phyloP scores from a whole-genome alignment of 2,797 vertebrate species.

The Phataginus tetradactyla region DNA sequence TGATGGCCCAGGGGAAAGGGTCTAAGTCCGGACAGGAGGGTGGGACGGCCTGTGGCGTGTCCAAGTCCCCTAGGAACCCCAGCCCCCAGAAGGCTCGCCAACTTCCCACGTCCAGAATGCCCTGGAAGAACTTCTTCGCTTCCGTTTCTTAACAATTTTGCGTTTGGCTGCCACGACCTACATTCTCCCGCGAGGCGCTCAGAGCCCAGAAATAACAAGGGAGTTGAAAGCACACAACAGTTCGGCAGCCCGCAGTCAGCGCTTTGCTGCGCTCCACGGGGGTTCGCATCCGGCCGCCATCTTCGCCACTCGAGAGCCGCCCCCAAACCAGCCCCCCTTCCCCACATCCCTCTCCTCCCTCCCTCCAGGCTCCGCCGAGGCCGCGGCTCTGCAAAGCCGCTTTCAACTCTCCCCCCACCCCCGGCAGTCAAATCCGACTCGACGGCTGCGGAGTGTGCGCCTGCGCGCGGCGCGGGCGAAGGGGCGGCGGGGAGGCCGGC shows the following conservation, averaged over 20 bases:
- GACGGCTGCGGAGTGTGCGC: constrained; percentile 65
- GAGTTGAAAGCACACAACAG: not conserved
- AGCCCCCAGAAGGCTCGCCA: not conserved
- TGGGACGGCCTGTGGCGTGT: not conserved
- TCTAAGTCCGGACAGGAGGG: not conserved
- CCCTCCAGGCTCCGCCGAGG: not conserved
- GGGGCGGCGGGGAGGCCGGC: not conserved
- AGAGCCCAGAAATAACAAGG: constrained; percentile 30
- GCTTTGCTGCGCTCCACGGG: constrained; percentile 62
- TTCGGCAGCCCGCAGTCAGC: not conserved
- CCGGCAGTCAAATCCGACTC: not conserved
- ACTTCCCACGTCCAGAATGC: constrained; percentile 37
- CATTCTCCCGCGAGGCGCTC: constrained; percentile 2
- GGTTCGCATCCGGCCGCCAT: constrained; percentile 78
- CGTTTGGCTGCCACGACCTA: not conserved
- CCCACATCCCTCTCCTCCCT: not conserved
- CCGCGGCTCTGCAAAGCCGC: not conserved
- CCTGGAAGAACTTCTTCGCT: constrained; percentile 58
- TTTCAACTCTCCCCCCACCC: constrained; percentile 55
- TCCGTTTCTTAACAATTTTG: constrained; percentile 18
- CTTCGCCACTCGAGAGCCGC: constrained; percentile 69
- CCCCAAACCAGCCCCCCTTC: constrained; percentile 55
- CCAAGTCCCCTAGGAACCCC: not conserved
- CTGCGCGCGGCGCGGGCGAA: constrained; percentile 51
- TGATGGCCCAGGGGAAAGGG: not conserved